These are phyloP conservation scores for Mormyrus proboscirostris DNA, from an alignment of 2,797 vertebrate species.

Conservation along the genomic window DNA sequence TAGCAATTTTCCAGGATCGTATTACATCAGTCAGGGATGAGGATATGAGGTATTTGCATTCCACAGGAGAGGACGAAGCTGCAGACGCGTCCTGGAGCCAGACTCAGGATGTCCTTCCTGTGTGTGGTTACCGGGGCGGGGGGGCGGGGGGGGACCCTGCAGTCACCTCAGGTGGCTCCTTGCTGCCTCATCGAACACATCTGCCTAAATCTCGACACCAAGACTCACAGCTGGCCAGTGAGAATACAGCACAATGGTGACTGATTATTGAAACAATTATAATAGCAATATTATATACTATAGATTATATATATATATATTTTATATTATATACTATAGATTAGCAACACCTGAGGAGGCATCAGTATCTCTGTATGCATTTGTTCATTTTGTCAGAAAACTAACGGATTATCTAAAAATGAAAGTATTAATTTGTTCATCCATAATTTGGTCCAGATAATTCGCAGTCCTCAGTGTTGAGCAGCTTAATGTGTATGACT, in stretches of 20 bases:
- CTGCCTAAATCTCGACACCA: background rate
- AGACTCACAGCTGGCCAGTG: background rate
- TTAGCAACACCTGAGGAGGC: background rate
- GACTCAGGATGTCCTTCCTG: background rate
- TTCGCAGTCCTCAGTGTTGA: background rate
- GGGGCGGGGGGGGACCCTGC: background rate
- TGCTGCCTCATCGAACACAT: background rate
- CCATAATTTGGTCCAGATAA: background rate
- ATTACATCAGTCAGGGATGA: conserved; percentile 34
- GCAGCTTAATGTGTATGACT: background rate
- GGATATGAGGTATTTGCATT: conserved; percentile 48
- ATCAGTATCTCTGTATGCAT: background rate
- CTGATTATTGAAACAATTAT: background rate
- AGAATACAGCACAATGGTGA: background rate
- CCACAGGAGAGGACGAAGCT: background rate
- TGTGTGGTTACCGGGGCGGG: no score
- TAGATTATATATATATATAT: background rate
- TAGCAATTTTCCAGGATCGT: conserved; percentile 36
- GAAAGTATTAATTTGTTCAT: background rate
- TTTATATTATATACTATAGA: background rate
- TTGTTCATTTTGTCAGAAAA: background rate
- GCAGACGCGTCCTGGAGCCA: background rate
- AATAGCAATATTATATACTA: background rate
- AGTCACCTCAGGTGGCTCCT: background rate
- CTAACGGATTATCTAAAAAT: background rate